Percentiles rank a stretch among this genome's conserved stretches.
phyloP scores from a whole-genome alignment of 1,140 invertebrate species.

The Bilobella aurantiaca region DNA sequence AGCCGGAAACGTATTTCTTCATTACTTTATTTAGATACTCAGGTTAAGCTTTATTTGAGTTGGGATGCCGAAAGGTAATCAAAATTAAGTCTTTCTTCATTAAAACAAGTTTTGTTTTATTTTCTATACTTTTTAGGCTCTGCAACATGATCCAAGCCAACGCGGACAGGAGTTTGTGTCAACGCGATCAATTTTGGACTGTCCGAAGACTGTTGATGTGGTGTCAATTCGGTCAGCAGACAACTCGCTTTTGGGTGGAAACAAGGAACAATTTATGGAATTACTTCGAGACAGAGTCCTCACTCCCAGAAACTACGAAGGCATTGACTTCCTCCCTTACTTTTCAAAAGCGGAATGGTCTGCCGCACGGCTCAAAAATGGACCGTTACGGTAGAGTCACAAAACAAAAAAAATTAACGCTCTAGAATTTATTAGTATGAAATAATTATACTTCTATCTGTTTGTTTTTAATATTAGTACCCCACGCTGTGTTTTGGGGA shows the following conservation, averaged over 20 bases:
- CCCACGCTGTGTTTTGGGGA: slow-evolving; percentile 12
- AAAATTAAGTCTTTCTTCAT: too few species aligned
- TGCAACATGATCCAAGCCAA: neutral
- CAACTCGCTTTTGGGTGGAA: neutral
- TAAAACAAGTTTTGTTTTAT: too few species aligned
- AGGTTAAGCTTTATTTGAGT: too few species aligned
- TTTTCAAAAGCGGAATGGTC: slow-evolving; percentile 21
- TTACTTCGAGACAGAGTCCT: slow-evolving; percentile 15
- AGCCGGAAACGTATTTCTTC: too few species aligned
- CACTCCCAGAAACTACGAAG: slow-evolving; percentile 15
- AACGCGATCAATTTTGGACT: neutral
- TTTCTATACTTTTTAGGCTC: neutral
- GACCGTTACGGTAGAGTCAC: neutral
- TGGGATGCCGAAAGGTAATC: too few species aligned
- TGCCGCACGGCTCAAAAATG: neutral
- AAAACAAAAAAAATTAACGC: neutral
- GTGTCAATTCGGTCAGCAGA: neutral
- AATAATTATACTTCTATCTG: neutral
- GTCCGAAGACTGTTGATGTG: neutral
- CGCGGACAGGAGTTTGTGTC: neutral
- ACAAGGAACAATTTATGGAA: slow-evolving; percentile 10
- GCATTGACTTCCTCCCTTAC: slow-evolving; percentile 18
- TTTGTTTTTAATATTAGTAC: neutral
- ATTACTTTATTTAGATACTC: too few species aligned
- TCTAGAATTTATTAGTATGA: neutral